Evolutionary conservation across 2,888 invertebrate genomes (phyloP).

Genomic region (Epistrophe eligans): DNA sequence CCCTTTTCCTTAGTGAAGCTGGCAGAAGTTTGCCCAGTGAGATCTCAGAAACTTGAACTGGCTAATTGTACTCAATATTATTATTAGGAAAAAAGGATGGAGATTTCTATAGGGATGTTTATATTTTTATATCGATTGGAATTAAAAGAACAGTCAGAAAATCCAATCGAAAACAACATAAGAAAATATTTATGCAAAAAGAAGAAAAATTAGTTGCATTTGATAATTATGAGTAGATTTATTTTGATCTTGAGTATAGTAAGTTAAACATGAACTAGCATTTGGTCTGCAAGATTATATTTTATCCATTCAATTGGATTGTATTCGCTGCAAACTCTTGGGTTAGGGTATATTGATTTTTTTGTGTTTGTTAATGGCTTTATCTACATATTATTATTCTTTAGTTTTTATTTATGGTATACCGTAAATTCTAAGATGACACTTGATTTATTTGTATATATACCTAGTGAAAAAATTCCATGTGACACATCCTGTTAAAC

Average conservation of each 20-base stretch:
- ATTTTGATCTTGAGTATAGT: background rate
- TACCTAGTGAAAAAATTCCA: background rate
- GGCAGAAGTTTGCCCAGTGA: too few species aligned
- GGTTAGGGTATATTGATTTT: slow-evolving; percentile 18
- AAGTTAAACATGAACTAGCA: background rate
- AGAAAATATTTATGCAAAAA: too few species aligned
- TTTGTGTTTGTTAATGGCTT: background rate
- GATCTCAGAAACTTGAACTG: too few species aligned
- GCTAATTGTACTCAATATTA: too few species aligned
- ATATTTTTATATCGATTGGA: too few species aligned
- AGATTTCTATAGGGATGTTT: too few species aligned
- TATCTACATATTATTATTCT: background rate
- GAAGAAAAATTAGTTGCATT: too few species aligned
- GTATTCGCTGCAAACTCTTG: background rate
- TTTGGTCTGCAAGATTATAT: background rate
- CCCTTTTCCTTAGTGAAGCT: too few species aligned
- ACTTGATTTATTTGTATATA: background rate
- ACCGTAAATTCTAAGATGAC: background rate
- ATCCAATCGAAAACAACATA: too few species aligned
- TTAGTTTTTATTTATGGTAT: slow-evolving; percentile 7
- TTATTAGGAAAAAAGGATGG: too few species aligned
- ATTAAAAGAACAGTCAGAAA: too few species aligned
- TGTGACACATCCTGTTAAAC: background rate
- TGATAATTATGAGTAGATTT: background rate
- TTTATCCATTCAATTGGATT: slow-evolving; percentile 19